Evolutionary conservation across 2,797 vertebrate genomes (phyloP), one percentile per base, ranked within the genome.

Genomic region (Falco berigora): DNA sequence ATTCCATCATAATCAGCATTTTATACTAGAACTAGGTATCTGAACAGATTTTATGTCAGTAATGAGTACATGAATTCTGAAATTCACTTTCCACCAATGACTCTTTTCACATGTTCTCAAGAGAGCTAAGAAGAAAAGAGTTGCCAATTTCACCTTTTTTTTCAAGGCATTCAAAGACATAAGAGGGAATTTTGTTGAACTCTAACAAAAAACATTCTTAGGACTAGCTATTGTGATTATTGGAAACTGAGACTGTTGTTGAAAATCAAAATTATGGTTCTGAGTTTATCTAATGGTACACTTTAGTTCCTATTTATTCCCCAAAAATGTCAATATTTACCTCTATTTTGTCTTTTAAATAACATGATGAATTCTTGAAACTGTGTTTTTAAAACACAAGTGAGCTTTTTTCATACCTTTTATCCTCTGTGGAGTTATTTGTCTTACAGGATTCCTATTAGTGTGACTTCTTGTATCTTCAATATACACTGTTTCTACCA

Each of bases 381-480:
- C 38, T 49, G 5, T 75, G 32, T 64, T 92, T 94, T 94, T 49
- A 76, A 88, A 91, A 73, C 22, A 55, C 18, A 88, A 30, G 15
- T 56, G 85, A 72, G 67, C 3, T n/a, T 47, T 75, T 93, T 95
- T 55, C 74, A 42, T 94, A 79, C 79, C 52, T 93, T 89, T 96
- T 91, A 67, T 90, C 32, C 32, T 95, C 72, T 53, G 21, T 83
- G 72, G 64, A 96, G 77, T 91, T 15, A 88, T 95, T 96, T 96
- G 42, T 32, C 58, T 90, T 86, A 90, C 86, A 96, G 96, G 78
- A 94, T 91, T 73, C 66, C 81, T 94, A 75, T 95, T 97, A 95
- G 89, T 36, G 68, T 93, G 84, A 80, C 20, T 90, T 79, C 27
- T 42, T 52, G 28, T 81, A 83, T 50, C 72, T 96, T 96, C 58